Percentiles rank a stretch among this genome's conserved stretches.
Evolutionary conservation across 2,888 invertebrate species (phyloP).

Genomic region (Aquatica leii): DNA sequence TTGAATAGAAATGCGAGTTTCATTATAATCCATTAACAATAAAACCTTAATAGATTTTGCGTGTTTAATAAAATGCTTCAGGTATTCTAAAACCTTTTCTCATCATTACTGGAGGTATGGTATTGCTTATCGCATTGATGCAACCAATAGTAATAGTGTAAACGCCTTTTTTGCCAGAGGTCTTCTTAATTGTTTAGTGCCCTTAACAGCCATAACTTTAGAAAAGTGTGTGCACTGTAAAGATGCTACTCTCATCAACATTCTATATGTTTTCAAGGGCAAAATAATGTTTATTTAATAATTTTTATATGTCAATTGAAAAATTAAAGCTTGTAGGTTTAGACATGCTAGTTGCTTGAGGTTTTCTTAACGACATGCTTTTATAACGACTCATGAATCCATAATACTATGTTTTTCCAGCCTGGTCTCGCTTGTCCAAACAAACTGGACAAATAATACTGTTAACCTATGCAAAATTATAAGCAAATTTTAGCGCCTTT

Average conservation of each 20-base stretch:
- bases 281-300: slow-evolving; percentile 41
- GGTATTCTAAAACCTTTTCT: slow-evolving; percentile 16
- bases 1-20: slow-evolving; percentile 35
- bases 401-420: not conserved
- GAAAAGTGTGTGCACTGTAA: slow-evolving; percentile 46
- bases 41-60: slow-evolving; percentile 41
- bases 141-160: slow-evolving; percentile 39
- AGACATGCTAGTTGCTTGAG: not conserved
- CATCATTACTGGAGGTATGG: slow-evolving; percentile 2
- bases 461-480: not conserved
- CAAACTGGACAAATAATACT: not conserved
- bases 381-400: too few species aligned
- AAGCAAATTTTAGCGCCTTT: not conserved
- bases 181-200: slow-evolving; percentile 46
- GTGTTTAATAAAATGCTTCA: slow-evolving; percentile 17
- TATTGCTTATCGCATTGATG: slow-evolving; percentile 41
- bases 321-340: not conserved
- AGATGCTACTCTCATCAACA: slow-evolving; percentile 38
- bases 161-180: slow-evolving; percentile 39
- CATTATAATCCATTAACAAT: slow-evolving; percentile 42
- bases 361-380: not conserved
- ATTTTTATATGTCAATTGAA: not conserved
- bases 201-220: slow-evolving; percentile 45
- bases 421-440: not conserved
- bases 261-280: slow-evolving; percentile 11